phyloP scores from a whole-genome alignment of 2,888 invertebrate genomes.

The Chalcis sispes region DNA sequence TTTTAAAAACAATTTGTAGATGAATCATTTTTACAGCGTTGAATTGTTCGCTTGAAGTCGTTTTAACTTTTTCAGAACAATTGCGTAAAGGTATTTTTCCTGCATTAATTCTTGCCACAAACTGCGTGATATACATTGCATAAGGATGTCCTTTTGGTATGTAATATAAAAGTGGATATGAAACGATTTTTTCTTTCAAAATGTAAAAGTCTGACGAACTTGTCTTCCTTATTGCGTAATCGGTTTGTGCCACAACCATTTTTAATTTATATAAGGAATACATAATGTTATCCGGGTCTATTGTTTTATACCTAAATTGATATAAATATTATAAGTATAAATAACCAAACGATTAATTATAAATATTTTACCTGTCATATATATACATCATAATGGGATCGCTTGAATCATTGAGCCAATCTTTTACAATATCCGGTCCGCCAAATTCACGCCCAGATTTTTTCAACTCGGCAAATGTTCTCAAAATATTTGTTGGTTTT shows the following conservation, averaged over 20 bases:
- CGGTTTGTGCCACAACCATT: conserved; percentile 35
- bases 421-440: conserved; percentile 36
- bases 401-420: conserved; percentile 19
- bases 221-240: conserved; percentile 21
- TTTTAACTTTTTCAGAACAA: not conserved
- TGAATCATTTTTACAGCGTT: conserved; percentile 11
- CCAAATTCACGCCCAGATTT: conserved; percentile 11
- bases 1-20: conserved; percentile 14
- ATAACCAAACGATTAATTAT: not conserved
- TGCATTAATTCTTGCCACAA: conserved; percentile 31
- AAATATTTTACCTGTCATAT: conserved; percentile 24
- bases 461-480: conserved; percentile 10
- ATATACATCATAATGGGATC: conserved; percentile 33
- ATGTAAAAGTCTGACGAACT: conserved; percentile 15
- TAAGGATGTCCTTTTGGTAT: conserved; percentile 25
- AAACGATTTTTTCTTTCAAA: conserved; percentile 29
- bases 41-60: not conserved
- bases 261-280: conserved; percentile 11
- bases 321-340: not conserved
- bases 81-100: not conserved
- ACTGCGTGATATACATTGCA: not conserved
- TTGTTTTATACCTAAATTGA: conserved; percentile 24
- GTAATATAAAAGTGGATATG: conserved; percentile 44
- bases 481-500: conserved; percentile 7
- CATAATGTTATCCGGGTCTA: conserved; percentile 23